Conservation (phyloP, 2,797 vertebrate species). For the Gallirallus australis region DNA sequence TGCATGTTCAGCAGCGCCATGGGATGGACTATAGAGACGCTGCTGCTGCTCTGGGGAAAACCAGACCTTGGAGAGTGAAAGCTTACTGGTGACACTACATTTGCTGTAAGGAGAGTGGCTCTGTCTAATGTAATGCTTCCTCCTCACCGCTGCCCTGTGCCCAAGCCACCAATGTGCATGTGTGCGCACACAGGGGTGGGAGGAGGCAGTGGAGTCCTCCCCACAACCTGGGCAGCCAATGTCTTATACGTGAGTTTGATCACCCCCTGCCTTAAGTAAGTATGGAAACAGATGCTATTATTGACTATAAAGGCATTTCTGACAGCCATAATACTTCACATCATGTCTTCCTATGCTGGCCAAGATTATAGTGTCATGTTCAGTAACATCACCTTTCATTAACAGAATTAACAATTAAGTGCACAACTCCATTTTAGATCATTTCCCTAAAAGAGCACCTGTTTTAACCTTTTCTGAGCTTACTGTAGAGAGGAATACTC, state of each 20-base stretch:
- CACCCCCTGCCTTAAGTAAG: neutral
- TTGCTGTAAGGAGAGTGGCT: neutral
- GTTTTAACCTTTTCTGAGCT: neutral
- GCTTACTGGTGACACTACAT: accelerated
- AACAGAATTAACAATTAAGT: neutral
- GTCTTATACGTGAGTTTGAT: neutral
- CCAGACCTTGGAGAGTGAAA: neutral
- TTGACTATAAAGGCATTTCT: neutral
- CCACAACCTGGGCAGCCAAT: neutral
- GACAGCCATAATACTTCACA: neutral
- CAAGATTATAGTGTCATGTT: neutral
- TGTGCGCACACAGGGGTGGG: accelerated
- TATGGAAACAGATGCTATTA: neutral
- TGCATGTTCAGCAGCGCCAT: accelerated
- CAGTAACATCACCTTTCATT: neutral
- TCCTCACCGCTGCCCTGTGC: neutral
- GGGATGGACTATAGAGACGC: neutral
- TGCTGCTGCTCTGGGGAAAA: neutral
- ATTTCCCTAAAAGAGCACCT: neutral
- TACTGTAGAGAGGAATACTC: neutral
- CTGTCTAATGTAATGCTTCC: neutral
- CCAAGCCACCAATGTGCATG: neutral
- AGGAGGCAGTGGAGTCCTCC: neutral
- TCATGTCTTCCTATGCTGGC: neutral
- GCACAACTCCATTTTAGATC: neutral